A percentile compares a stretch with the other conserved stretches of the same genome.
These are phyloP conservation scores for Chaetorhynchus papuensis DNA, from an alignment of 2,113 vertebrate species.

Conservation along the genomic window DNA sequence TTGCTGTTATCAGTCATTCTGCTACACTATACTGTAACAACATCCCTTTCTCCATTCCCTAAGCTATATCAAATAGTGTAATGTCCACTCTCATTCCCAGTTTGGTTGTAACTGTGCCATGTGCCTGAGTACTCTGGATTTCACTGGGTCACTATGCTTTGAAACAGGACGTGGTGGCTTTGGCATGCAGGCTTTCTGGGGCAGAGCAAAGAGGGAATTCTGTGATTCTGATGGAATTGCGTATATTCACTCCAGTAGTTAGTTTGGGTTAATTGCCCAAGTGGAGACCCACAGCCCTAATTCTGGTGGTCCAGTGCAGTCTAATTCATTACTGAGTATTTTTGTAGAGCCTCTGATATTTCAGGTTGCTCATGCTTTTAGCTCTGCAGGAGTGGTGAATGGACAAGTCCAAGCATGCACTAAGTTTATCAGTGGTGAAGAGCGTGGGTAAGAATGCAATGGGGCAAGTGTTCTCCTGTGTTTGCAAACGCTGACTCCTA, in stretches of 20 bases:
- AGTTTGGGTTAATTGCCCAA: background rate
- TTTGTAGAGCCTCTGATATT: background rate
- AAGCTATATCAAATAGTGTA: background rate
- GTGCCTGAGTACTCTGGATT: background rate
- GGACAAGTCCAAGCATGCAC: background rate
- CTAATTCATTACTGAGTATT: background rate
- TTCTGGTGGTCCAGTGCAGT: background rate
- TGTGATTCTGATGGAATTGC: background rate
- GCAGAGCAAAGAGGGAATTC: background rate
- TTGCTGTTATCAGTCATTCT: background rate
- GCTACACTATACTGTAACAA: background rate
- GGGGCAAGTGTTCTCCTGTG: fast-evolving
- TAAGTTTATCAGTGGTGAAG: background rate
- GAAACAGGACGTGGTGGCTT: background rate
- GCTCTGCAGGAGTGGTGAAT: background rate
- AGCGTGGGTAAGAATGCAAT: background rate
- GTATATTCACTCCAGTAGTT: background rate
- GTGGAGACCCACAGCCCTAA: background rate
- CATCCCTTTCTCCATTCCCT: background rate
- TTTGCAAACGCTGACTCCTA: background rate
- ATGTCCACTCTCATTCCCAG: background rate
- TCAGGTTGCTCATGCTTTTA: background rate
- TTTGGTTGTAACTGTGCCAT: background rate
- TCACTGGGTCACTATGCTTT: background rate
- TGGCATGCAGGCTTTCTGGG: background rate